phyloP scores from a whole-genome alignment of 2,113 vertebrate species.

The Pycnonotus jocosus region DNA sequence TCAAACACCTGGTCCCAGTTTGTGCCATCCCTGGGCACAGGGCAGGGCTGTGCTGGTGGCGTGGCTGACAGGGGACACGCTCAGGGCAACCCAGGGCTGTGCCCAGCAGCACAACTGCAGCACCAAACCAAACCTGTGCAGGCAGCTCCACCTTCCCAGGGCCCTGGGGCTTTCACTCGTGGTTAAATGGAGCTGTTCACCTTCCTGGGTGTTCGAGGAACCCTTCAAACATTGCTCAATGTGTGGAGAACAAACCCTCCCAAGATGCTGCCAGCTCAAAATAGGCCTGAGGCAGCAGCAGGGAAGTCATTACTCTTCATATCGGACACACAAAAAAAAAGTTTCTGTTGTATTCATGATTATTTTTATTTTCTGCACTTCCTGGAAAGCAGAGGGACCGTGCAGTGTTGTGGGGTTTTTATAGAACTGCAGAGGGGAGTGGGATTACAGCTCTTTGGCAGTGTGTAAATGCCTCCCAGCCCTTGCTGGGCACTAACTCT shows the following conservation, averaged over 20 bases:
- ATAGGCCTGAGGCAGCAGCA: neutral
- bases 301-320: neutral
- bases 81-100: neutral
- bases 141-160: neutral
- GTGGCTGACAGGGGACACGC: fast-evolving
- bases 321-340: neutral
- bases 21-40: neutral
- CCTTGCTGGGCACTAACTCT: neutral
- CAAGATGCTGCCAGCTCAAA: neutral
- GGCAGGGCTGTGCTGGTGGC: neutral
- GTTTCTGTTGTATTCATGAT: neutral
- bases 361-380: neutral
- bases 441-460: neutral
- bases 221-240: neutral
- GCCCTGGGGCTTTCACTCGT: neutral
- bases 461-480: neutral
- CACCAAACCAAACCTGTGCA: neutral
- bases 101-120: fast-evolving
- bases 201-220: neutral
- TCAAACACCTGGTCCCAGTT: neutral
- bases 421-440: neutral
- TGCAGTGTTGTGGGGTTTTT: neutral
- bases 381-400: neutral
- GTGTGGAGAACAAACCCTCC: neutral
- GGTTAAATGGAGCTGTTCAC: neutral